Evolutionary conservation across 2,797 vertebrate genomes (phyloP).

Genomic region (Danio tinwini): DNA sequence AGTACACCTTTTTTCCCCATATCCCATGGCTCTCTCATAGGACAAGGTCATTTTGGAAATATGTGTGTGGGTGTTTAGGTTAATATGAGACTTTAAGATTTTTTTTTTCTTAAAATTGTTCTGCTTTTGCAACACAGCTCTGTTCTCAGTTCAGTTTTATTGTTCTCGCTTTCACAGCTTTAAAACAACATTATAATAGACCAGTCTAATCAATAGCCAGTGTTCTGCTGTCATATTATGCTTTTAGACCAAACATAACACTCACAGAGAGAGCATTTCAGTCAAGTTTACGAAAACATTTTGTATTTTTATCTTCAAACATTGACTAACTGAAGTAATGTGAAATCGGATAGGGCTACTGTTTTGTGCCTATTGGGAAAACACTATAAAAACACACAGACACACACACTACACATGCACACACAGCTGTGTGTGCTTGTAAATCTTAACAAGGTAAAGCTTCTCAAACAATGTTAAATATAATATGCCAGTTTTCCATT

Average conservation of each 20-base stretch:
- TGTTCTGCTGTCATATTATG: no score
- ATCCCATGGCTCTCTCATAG: neutral
- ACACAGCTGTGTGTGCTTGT: conserved; percentile 45
- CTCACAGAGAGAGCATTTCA: no score
- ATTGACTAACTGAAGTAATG: conserved; percentile 52
- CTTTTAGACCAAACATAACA: no score
- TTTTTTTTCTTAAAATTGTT: no score
- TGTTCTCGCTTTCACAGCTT: no score
- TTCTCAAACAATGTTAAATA: conserved; percentile 43
- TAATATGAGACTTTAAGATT: conserved; percentile 11
- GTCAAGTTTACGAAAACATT: no score
- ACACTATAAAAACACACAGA: conserved; percentile 41
- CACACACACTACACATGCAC: conserved; percentile 16
- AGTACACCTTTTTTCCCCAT: neutral
- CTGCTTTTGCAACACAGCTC: no score
- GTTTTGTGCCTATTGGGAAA: conserved; percentile 29
- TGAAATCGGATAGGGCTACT: conserved; percentile 40
- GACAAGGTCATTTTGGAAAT: conserved; percentile 12
- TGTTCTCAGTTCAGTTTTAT: no score
- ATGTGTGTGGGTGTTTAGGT: conserved; percentile 18
- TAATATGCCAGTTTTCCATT: conserved; percentile 42
- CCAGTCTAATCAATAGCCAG: no score
- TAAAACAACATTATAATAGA: no score
- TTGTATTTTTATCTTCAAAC: conserved; percentile 30
- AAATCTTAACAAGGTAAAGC: conserved; percentile 50